Percentiles rank a stretch among this genome's conserved stretches.
These are phyloP conservation scores for Leptinotarsa haldemani DNA, from an alignment of 2,888 invertebrate genomes.

Conservation along the genomic window DNA sequence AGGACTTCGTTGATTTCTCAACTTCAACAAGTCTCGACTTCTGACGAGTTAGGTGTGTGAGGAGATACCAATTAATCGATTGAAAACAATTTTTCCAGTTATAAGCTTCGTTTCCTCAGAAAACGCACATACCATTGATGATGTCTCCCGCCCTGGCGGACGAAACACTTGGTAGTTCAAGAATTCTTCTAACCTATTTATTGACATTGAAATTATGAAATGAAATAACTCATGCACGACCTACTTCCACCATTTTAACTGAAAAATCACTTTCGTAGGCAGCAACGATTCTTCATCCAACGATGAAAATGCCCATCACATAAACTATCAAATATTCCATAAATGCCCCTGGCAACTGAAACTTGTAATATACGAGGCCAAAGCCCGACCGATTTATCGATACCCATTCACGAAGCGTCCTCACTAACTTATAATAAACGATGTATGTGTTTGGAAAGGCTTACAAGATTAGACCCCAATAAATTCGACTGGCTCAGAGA, in stretches of 20 bases:
- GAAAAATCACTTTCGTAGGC: slow-evolving; percentile 6
- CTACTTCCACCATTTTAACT: not conserved
- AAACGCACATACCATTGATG: too few relatives aligned
- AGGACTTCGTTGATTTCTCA: too few relatives aligned
- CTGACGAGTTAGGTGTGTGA: too few relatives aligned
- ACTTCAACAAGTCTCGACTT: too few relatives aligned
- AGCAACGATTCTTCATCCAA: not conserved
- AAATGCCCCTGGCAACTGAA: slow-evolving; percentile 12
- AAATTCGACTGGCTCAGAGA: slow-evolving; percentile 27
- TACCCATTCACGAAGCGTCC: slow-evolving; percentile 27
- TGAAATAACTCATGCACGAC: not conserved
- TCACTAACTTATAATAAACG: slow-evolving; percentile 36
- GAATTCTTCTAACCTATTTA: too few relatives aligned
- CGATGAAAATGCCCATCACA: slow-evolving; percentile 15
- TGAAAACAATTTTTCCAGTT: too few relatives aligned
- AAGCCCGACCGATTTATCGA: slow-evolving; percentile 34
- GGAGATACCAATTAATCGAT: too few relatives aligned
- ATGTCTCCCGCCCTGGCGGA: too few relatives aligned
- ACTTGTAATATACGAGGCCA: slow-evolving; percentile 34
- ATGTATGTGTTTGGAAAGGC: slow-evolving; percentile 36
- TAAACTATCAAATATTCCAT: slow-evolving; percentile 17
- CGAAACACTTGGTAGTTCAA: too few relatives aligned
- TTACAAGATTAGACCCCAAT: slow-evolving; percentile 36
- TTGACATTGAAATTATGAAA: too few relatives aligned
- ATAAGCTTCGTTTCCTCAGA: too few relatives aligned